Base-by-base conservation (phyloP, 2,113 vertebrate species). In the Hippocampus guttulatus region DNA sequence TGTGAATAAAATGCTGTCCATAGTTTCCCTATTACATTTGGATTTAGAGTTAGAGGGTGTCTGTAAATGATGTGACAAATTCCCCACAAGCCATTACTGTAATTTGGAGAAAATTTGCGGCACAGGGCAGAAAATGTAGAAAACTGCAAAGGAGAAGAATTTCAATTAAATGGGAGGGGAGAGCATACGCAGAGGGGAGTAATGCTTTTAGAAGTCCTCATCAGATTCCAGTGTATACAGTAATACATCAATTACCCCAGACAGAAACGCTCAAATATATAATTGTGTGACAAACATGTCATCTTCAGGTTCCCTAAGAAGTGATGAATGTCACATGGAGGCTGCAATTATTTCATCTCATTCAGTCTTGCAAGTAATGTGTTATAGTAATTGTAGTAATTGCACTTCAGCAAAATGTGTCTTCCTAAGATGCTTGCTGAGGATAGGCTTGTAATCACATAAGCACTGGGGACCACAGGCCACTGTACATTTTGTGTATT, bases 221-320 rank as follows among this genome's bases (percentile, higher is more conserved):
- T 45, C 23, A 80, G 85, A 85, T 90, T 90, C 78, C 83, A 71
- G 75, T 85, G 82, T 88, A 77, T 85, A 87, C 84, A 75, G 79
- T 81, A 87, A 91, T 89, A 87, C 58, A 90, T 89, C 88, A 90
- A 91, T 90, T 90, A 90, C 86, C 75, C 76, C 72, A 81, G 85
- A 85, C 79, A 84, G 77, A 85, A 84, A 86, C 85, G 81, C 70
- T 78, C 74, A 76, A 88, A 88, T 84, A 85, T 83, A 85, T 90
- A 91, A 91, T 90, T 91, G 88, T 88, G 83, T 83, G 87, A 88
- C 88, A 90, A 90, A 89, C 81, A 87, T 88, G 84, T 84, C 85
- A 87, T 85, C 76, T 82, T 76, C 73, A 79, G 57, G 86, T 83
- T 79, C 68, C 55, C 78, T 47, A 62, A 82, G 85, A 89, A 90